These are phyloP conservation scores for Scomber colias DNA, from an alignment of 2,113 vertebrate species.

Conservation along the genomic window DNA sequence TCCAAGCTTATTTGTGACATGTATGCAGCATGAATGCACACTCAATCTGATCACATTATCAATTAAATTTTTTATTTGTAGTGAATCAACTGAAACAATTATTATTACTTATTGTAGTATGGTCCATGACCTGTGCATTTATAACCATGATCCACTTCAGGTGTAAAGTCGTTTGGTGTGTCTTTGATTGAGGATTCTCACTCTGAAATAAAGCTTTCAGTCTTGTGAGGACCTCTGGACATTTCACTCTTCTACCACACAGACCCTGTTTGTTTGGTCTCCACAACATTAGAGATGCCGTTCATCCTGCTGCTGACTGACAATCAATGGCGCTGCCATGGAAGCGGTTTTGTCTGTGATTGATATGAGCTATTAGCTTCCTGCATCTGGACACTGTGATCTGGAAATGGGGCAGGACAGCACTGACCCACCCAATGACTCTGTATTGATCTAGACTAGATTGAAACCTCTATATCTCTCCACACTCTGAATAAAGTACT, in stretches of 20 bases:
- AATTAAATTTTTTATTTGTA: too few relatives aligned
- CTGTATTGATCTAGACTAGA: slow-evolving; percentile 53
- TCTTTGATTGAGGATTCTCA: slow-evolving; percentile 5
- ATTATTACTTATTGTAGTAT: not conserved
- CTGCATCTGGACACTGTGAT: slow-evolving; percentile 59
- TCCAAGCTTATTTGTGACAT: too few relatives aligned
- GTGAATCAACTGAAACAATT: not conserved
- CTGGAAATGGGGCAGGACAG: slow-evolving; percentile 60
- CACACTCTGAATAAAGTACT: slow-evolving; percentile 19
- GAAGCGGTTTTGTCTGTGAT: slow-evolving; percentile 69
- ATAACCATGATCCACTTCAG: not conserved
- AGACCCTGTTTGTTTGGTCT: slow-evolving; percentile 37
- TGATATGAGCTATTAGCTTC: slow-evolving; percentile 71
- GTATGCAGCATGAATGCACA: too few relatives aligned
- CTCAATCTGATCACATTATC: too few relatives aligned
- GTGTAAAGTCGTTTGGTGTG: not conserved
- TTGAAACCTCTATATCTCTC: slow-evolving; percentile 59
- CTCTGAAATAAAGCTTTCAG: slow-evolving; percentile 18
- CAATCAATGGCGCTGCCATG: slow-evolving; percentile 63
- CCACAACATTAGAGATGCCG: slow-evolving; percentile 43
- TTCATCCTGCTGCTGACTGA: slow-evolving; percentile 67
- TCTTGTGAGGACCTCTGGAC: slow-evolving; percentile 12
- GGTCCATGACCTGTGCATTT: not conserved
- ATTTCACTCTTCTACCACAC: slow-evolving; percentile 24
- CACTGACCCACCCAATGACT: slow-evolving; percentile 34